Conservation (phyloP, 2,888 invertebrate species). For the Allophyes oxyacanthae region DNA sequence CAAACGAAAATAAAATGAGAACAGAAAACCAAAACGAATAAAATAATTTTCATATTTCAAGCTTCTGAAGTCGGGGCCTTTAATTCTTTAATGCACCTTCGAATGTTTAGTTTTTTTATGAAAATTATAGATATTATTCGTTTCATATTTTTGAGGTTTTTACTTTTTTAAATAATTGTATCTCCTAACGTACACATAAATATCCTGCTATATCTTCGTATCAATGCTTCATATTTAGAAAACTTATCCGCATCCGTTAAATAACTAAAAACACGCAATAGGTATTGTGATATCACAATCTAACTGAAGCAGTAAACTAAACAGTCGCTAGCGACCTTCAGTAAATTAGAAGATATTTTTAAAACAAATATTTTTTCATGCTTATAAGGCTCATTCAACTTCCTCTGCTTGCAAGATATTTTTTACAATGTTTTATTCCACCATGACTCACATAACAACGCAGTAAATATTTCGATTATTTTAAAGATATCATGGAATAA, state of each 20-base stretch:
- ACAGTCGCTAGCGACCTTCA: conserved; percentile 36
- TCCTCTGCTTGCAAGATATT: conserved; percentile 7
- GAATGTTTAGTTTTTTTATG: too few species aligned
- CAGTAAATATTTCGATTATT: not conserved
- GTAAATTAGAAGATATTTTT: conserved; percentile 24
- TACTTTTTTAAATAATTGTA: too few species aligned
- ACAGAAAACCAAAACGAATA: too few species aligned
- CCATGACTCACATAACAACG: conserved; percentile 15
- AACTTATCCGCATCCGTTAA: not conserved
- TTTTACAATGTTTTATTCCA: conserved; percentile 8
- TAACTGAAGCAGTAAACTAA: conserved; percentile 27
- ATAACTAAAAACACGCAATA: conserved; percentile 1
- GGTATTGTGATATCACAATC: conserved; percentile 22
- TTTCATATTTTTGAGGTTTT: too few species aligned
- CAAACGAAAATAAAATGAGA: too few species aligned
- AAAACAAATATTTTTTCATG: conserved; percentile 43
- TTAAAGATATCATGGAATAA: conserved; percentile 4
- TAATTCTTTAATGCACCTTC: too few species aligned
- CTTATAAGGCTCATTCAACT: conserved; percentile 33
- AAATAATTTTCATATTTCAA: too few species aligned
- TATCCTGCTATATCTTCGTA: too few species aligned
- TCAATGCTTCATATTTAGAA: too few species aligned
- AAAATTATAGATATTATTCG: too few species aligned
- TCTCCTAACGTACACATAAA: too few species aligned
- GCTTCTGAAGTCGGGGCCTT: too few species aligned